A percentile compares a stretch with the other conserved stretches of the same genome.
These are phyloP conservation scores for Gastrophysa polygoni DNA, from an alignment of 2,888 invertebrate species.

Conservation along the genomic window DNA sequence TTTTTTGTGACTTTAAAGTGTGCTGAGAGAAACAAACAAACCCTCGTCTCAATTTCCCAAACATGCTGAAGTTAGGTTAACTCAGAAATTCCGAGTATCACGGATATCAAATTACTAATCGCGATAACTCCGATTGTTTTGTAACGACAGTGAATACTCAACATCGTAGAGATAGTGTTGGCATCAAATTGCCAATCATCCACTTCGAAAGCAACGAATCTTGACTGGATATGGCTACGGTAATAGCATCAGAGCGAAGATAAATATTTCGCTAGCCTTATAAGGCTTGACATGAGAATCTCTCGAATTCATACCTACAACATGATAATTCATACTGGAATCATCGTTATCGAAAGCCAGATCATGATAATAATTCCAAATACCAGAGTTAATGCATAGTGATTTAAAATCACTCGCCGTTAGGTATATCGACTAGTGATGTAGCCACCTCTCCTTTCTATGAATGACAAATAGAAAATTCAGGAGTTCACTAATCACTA, in stretches of 20 bases:
- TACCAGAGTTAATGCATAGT: background rate
- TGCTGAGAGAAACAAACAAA: too few species aligned
- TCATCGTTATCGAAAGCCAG: conserved; percentile 1
- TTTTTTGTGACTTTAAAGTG: too few species aligned
- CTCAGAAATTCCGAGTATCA: too few species aligned
- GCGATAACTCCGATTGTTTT: too few species aligned
- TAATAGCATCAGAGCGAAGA: background rate
- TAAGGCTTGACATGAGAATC: background rate
- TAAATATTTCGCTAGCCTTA: background rate
- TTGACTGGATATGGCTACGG: background rate
- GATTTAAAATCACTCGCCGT: background rate
- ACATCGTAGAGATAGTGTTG: background rate
- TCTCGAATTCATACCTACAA: background rate
- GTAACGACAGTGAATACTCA: background rate
- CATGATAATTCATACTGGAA: background rate
- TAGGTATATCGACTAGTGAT: background rate
- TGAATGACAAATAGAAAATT: background rate
- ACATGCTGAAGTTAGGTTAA: too few species aligned
- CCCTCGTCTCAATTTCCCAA: too few species aligned
- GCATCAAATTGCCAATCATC: background rate
- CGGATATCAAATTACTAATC: too few species aligned
- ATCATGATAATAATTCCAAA: conserved; percentile 3
- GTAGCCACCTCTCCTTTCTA: background rate
- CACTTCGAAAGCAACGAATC: background rate
- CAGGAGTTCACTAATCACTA: too few species aligned